These are phyloP conservation scores for Dissostichus mawsoni DNA, from an alignment of 2,113 vertebrate species.

Conservation along the genomic window DNA sequence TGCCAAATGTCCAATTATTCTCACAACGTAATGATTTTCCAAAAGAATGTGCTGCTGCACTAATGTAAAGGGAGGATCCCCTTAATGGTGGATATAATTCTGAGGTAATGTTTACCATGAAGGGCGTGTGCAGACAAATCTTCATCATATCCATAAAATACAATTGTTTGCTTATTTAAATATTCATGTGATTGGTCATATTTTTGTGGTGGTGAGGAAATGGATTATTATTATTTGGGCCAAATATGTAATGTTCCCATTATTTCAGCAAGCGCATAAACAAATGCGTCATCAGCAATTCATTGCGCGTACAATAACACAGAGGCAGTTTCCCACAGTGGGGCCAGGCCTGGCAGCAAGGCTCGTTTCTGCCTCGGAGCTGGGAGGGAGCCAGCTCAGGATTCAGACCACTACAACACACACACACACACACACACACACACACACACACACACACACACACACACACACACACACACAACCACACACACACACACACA, in stretches of 20 bases:
- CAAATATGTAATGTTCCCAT: conserved; percentile 88
- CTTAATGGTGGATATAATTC: conserved; percentile 53
- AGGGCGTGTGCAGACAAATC: conserved; percentile 68
- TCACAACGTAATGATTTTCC: conserved; percentile 29
- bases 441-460: conserved; percentile 33
- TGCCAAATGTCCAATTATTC: conserved; percentile 39
- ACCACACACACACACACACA: not conserved
- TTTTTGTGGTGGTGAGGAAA: conserved; percentile 72
- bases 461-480: not conserved
- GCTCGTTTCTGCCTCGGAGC: conserved; percentile 49
- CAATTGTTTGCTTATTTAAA: conserved; percentile 77
- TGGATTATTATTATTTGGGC: conserved; percentile 82
- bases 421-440: not conserved
- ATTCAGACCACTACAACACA: conserved; percentile 69
- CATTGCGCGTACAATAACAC: conserved; percentile 82
- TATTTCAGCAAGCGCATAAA: conserved; percentile 84
- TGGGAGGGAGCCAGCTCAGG: conserved; percentile 62
- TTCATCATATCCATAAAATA: conserved; percentile 65
- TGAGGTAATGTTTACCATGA: conserved; percentile 69
- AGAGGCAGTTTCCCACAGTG: conserved; percentile 82
- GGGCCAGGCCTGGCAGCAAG: conserved; percentile 65
- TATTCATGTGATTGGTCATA: conserved; percentile 73
- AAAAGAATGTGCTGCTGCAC: conserved; percentile 39
- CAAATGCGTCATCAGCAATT: conserved; percentile 83
- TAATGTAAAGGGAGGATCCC: conserved; percentile 43